Evolutionary conservation across 2,888 invertebrate species (phyloP).

Genomic region (Agrochola macilenta): DNA sequence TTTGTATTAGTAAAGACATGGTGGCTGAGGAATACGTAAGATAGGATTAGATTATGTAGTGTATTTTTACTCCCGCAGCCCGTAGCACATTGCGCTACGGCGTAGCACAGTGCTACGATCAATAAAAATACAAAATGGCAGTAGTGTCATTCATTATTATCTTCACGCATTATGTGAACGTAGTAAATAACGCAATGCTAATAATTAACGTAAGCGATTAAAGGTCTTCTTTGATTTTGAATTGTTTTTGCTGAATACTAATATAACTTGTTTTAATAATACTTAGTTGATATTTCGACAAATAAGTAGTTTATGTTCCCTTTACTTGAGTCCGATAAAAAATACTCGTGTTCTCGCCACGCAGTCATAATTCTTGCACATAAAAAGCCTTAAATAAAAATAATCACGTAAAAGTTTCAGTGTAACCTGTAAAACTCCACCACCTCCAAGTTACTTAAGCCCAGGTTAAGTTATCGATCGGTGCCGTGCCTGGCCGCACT

Average conservation of each 20-base stretch:
- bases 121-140: neutral
- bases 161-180: neutral
- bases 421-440: neutral
- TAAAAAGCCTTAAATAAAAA: neutral
- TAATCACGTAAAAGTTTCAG: neutral
- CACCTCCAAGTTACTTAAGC: slow-evolving; percentile 11
- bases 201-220: no score
- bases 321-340: neutral
- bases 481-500: slow-evolving; percentile 39
- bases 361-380: no score
- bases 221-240: neutral
- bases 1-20: neutral
- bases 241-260: neutral
- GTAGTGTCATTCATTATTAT: neutral
- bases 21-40: neutral
- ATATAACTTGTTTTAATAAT: neutral
- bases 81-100: slow-evolving; percentile 33
- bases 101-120: slow-evolving; percentile 34
- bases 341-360: neutral
- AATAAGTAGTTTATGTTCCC: neutral
- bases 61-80: neutral
- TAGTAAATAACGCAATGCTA: no score
- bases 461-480: slow-evolving; percentile 41
- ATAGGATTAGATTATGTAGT: neutral
- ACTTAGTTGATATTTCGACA: neutral